Evolutionary conservation across 2,797 vertebrate species (phyloP), one percentile per base, ranked within the genome.

Genomic region (Sebastes dallii): DNA sequence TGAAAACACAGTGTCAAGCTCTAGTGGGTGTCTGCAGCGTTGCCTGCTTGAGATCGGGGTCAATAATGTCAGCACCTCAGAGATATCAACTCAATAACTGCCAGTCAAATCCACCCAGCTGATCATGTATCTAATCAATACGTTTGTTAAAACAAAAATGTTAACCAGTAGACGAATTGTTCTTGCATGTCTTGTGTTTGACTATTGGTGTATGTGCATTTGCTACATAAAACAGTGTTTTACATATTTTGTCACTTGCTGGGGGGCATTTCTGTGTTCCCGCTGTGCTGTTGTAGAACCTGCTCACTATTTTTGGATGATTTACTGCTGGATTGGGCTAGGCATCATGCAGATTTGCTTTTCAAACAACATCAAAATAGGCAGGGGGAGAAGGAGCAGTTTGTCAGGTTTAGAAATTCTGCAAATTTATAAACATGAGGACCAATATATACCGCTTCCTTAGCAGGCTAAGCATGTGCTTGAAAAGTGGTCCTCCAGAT

Each of bases 41-140:
- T 39, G 78, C 32, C 69, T 78, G 68, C 61, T 75, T 42, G 39
- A 77, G 83, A 56, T 82, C 61, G 18, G 54, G 55, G 25, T 56
- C 76, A 78, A 88, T 82, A 83, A 80, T 75, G 78, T 82, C 75
- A 80, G 54, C 77, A 65, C 66, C 75, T 81, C 64, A 36, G 55
- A 80, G 72, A 86, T 64, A 78, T 88, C 71, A 62, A 75, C 78
- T 89, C 86, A 77, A 89, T 87, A 89, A 61, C 78, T 76, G 78
- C 66, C 81, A 78, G 78, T 86, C 84, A 86, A 80, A 84, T 67
- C 56, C 54, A 72, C 42, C 66, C 55, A 64, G 67, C 66, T 82
- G 75, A 88, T 88, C 72, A 74, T 30, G 32, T 55, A 24, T 30
- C 66, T 42, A 73, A 80, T 83, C 78, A 42, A 82, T 83, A 59